phyloP scores from a whole-genome alignment of 2,888 invertebrate species.

The Phyllotreta cruciferae region DNA sequence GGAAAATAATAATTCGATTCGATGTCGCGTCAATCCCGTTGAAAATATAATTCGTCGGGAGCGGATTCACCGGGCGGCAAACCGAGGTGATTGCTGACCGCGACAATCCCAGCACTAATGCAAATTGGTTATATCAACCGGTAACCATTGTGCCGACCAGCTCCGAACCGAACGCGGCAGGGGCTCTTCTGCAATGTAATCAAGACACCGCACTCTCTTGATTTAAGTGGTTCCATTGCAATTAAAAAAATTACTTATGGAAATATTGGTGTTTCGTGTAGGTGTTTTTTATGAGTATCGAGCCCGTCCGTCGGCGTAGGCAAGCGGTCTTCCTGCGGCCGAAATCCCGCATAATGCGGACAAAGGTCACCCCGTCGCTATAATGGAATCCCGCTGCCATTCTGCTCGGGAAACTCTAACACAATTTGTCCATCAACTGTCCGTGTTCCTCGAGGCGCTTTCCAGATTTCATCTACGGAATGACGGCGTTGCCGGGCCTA shows the following conservation, averaged over 20 bases:
- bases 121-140: constrained; percentile 48
- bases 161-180: not conserved
- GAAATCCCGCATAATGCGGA: constrained; percentile 30
- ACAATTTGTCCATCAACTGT: constrained; percentile 56
- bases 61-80: constrained; percentile 40
- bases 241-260: not conserved
- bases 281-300: constrained; percentile 15
- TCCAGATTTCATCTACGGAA: constrained; percentile 46
- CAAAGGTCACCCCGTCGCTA: constrained; percentile 29
- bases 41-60: constrained; percentile 42
- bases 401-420: constrained; percentile 46
- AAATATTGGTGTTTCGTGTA: constrained; percentile 11
- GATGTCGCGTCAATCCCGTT: constrained; percentile 35
- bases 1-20: constrained; percentile 36
- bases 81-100: constrained; percentile 40
- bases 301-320: not conserved
- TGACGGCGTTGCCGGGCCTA: constrained; percentile 32
- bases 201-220: too few relatives aligned
- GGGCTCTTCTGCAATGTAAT: not conserved
- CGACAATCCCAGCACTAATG: constrained; percentile 42
- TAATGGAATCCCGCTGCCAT: constrained; percentile 38
- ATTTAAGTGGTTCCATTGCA: too few relatives aligned
- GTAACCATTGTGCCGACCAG: constrained; percentile 37
- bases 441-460: constrained; percentile 49
- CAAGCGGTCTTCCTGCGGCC: not conserved